Evolutionary conservation across 2,797 vertebrate genomes (phyloP), one percentile per base, ranked within the genome.

Genomic region (Pseudochaenichthys georgianus): DNA sequence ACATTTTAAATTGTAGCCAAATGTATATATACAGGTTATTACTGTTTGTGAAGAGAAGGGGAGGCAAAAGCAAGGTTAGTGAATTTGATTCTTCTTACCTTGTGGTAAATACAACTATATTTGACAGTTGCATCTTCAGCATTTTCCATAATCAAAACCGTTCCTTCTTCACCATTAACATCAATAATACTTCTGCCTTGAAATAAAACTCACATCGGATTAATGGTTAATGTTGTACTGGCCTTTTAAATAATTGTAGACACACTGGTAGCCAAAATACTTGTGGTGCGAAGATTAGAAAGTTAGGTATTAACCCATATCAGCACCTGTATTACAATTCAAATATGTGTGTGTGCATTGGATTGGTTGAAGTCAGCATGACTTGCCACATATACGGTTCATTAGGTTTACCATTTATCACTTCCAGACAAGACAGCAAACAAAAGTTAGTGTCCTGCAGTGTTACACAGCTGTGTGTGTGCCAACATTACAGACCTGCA

Each of bases 361-460:
- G 46, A 73, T 70, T 75, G 13, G 45, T 4, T 57, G 57, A 72
- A 80, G 70, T 59, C 58, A 47, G 47, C 19, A 15, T 28, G 66
- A 73, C 62, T 38, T 38, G 6, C 42, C 13, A 38, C 47, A 46
- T 67, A 46, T 67, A 67, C 43, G 13, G 45, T 19, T 67, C 66
- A 53, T 13, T 9, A 0, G 41, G 10, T 78, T 73, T 77, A 65
- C 51, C 28, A 68, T 84, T 83, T 75, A 85, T 89, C 68, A 62
- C 63, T 77, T 77, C 80, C 86, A 89, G 89, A 88, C 85, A 48
- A 80, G 77, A 79, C 68, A 9, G 87, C 76, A 91, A 88, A 91
- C 80, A 87, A 64, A 74, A 38, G 64, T 9, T 19, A 31, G 50
- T 47, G 28, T 63, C 61, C 16, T 31, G 50, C 50, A 54, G 60